Evolutionary conservation across 2,888 invertebrate genomes (phyloP).

Genomic region (Conistra vaccinii): DNA sequence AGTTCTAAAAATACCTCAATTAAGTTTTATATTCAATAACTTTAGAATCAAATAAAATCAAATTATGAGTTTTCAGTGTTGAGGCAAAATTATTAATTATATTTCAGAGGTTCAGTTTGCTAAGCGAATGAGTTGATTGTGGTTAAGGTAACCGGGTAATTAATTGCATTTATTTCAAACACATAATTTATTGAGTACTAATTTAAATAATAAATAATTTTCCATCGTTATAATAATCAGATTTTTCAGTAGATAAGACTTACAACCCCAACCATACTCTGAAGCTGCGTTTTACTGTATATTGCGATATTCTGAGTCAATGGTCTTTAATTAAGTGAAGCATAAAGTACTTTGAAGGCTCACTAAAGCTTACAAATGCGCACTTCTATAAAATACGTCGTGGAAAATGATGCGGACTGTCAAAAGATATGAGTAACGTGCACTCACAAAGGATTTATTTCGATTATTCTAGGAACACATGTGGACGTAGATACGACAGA

Average conservation of each 20-base stretch:
- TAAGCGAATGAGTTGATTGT: conserved; percentile 18
- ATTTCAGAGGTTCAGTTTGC: conserved; percentile 24
- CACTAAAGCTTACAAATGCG: conserved; percentile 54
- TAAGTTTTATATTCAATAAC: conserved; percentile 39
- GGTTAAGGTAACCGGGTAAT: conserved; percentile 16
- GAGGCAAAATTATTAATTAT: conserved; percentile 21
- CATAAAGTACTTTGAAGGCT: conserved; percentile 38
- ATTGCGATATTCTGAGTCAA: conserved; percentile 33
- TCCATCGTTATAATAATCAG: background rate
- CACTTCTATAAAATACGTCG: conserved; percentile 61
- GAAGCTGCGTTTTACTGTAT: background rate
- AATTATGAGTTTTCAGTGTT: conserved; percentile 23
- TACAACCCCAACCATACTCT: background rate
- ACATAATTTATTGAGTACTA: background rate
- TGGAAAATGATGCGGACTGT: conserved; percentile 63
- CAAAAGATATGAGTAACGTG: conserved; percentile 66
- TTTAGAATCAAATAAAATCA: conserved; percentile 36
- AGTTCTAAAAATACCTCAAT: background rate
- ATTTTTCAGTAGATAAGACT: background rate
- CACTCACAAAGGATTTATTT: conserved; percentile 66
- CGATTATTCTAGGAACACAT: conserved; percentile 59
- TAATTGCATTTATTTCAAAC: conserved; percentile 17
- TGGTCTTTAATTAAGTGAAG: conserved; percentile 62
- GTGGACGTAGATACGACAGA: conserved; percentile 34
- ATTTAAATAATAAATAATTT: background rate